phyloP scores from a whole-genome alignment of 1,140 invertebrate genomes.

The Drosophila mayri region DNA sequence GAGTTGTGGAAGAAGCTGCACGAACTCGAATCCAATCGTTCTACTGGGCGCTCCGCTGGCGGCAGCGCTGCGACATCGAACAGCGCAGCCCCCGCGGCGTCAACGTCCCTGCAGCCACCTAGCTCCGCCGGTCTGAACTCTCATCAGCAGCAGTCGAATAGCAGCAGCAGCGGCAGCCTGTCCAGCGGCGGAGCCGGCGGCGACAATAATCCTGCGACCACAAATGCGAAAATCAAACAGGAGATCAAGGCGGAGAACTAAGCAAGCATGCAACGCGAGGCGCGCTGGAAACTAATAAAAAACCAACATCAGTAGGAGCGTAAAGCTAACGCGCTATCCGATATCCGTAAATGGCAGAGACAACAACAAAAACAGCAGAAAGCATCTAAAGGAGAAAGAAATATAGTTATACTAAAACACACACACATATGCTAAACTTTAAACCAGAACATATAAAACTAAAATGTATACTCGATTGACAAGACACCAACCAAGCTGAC shows the following conservation, averaged over 20 bases:
- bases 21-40: slow-evolving; percentile 88
- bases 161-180: slow-evolving; percentile 70
- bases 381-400: slow-evolving; percentile 28
- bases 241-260: slow-evolving; percentile 66
- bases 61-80: slow-evolving; percentile 73
- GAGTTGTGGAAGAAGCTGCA: slow-evolving; percentile 97
- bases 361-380: slow-evolving; percentile 4
- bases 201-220: slow-evolving; percentile 83
- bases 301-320: slow-evolving; percentile 54
- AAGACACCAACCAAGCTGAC: slow-evolving; percentile 70
- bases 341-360: slow-evolving; percentile 35
- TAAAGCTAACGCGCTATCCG: slow-evolving; percentile 38
- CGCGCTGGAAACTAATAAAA: slow-evolving; percentile 60
- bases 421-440: slow-evolving; percentile 63
- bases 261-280: slow-evolving; percentile 54
- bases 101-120: slow-evolving; percentile 59
- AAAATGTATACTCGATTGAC: slow-evolving; percentile 81
- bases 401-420: slow-evolving; percentile 53
- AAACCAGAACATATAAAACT: slow-evolving; percentile 67
- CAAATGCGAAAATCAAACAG: slow-evolving; percentile 72
- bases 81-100: slow-evolving; percentile 53
- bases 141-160: slow-evolving; percentile 84
- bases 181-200: slow-evolving; percentile 66
- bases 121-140: slow-evolving; percentile 71
- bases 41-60: slow-evolving; percentile 76